phyloP scores from a whole-genome alignment of 2,888 invertebrate species.

The Gymnocheta viridis region DNA sequence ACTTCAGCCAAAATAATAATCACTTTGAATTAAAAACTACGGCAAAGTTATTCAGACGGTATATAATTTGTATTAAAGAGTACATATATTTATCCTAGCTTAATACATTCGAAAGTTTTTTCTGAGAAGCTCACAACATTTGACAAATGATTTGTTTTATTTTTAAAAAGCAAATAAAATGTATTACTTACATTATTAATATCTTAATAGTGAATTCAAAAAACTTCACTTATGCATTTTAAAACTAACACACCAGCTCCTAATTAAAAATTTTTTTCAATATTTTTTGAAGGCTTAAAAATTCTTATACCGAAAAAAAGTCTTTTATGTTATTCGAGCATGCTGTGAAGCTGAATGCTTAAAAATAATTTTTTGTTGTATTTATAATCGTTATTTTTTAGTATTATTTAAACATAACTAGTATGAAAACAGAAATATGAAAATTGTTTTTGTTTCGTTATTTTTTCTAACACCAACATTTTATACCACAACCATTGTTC shows the following conservation, averaged over 20 bases:
- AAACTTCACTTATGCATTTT: not conserved
- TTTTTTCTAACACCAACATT: conserved; percentile 42
- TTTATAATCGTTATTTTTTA: conserved; percentile 36
- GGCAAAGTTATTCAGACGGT: no score
- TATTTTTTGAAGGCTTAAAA: not conserved
- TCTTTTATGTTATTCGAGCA: not conserved
- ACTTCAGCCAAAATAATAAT: no score
- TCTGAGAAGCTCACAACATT: no score
- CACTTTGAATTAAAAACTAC: no score
- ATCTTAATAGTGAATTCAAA: not conserved
- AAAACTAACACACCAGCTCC: not conserved
- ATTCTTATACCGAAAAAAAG: not conserved
- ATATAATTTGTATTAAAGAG: no score
- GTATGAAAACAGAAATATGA: conserved; percentile 52
- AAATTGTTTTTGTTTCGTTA: conserved; percentile 23
- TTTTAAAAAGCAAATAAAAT: no score
- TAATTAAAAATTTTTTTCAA: not conserved
- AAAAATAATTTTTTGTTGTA: conserved; percentile 45
- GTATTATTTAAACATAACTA: conserved; percentile 45
- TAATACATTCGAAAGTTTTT: no score
- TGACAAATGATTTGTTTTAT: no score
- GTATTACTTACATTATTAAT: not conserved
- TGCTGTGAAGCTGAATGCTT: conserved; percentile 13
- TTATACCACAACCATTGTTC: conserved; percentile 32
- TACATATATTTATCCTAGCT: no score